These are phyloP conservation scores for Ptilonorhynchus violaceus DNA, from an alignment of 2,113 vertebrate genomes.

Conservation along the genomic window DNA sequence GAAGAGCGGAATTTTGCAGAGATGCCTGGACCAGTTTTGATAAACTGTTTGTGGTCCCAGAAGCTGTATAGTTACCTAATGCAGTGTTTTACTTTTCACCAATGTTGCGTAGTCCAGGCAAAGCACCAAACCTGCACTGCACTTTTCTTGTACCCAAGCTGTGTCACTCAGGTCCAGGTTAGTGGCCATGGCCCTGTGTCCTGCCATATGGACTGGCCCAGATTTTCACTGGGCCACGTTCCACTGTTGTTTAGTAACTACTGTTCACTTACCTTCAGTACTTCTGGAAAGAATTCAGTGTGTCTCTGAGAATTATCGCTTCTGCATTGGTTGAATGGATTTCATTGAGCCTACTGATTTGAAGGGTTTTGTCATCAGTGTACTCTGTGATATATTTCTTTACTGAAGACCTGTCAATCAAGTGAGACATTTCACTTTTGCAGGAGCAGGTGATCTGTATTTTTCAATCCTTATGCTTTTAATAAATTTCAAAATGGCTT, in stretches of 20 bases:
- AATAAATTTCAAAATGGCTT: background rate
- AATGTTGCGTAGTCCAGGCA: rapidly evolving
- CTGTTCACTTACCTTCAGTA: background rate
- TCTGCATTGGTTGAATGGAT: background rate
- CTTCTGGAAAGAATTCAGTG: background rate
- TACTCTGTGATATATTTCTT: background rate
- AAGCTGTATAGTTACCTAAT: background rate
- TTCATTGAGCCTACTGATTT: background rate
- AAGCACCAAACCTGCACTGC: rapidly evolving
- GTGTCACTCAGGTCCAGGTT: background rate
- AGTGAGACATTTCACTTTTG: background rate
- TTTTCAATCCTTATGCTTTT: background rate
- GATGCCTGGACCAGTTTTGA: background rate
- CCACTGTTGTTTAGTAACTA: background rate
- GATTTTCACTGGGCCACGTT: background rate
- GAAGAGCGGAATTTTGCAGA: background rate
- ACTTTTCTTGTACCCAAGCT: background rate
- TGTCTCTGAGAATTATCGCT: background rate
- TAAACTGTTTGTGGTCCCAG: background rate
- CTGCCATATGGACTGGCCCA: background rate
- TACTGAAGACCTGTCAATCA: background rate
- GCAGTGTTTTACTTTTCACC: background rate
- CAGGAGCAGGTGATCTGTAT: background rate
- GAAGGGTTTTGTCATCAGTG: background rate
- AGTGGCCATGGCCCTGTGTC: rapidly evolving